Evolutionary conservation across 2,797 vertebrate species (phyloP).

Genomic region (Sebastolobus altivelis): DNA sequence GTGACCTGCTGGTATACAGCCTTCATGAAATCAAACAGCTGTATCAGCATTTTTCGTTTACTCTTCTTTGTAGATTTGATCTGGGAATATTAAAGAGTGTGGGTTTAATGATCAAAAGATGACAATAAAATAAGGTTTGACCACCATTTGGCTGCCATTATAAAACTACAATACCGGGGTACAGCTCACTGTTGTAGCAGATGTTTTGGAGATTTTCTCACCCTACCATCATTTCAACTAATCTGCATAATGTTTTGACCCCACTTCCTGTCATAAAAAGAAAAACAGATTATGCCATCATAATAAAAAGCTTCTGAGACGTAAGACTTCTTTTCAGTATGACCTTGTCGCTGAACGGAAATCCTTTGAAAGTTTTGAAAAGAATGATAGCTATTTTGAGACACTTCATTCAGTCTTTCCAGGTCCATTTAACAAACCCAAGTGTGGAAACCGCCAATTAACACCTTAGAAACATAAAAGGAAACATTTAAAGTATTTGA

Average conservation of each 20-base stretch:
- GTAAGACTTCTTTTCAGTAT: neutral
- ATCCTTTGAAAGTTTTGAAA: constrained; percentile 36
- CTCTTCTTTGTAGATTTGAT: constrained; percentile 45
- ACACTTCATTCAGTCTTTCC: constrained; percentile 44
- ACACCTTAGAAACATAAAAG: constrained; percentile 61
- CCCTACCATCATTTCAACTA: constrained; percentile 10
- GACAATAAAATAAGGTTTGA: constrained; percentile 12
- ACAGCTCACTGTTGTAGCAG: neutral
- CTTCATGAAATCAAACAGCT: constrained; percentile 53
- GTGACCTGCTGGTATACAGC: constrained; percentile 69
- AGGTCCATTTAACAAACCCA: constrained; percentile 51
- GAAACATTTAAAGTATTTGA: constrained; percentile 47
- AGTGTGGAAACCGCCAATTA: constrained; percentile 61
- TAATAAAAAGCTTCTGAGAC: constrained; percentile 1
- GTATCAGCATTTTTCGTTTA: constrained; percentile 57
- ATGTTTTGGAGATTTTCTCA: constrained; percentile 13
- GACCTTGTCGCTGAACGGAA: constrained; percentile 21
- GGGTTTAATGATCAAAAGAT: constrained; percentile 41
- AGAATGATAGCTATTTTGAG: constrained; percentile 25
- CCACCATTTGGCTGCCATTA: constrained; percentile 5
- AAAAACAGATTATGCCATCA: neutral
- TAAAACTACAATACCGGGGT: neutral
- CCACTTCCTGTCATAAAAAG: neutral
- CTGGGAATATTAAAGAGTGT: constrained; percentile 6
- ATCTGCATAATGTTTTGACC: constrained; percentile 36